Base-by-base conservation (phyloP, 2,888 invertebrate genomes). In the Phrixothrix hirtus region DNA sequence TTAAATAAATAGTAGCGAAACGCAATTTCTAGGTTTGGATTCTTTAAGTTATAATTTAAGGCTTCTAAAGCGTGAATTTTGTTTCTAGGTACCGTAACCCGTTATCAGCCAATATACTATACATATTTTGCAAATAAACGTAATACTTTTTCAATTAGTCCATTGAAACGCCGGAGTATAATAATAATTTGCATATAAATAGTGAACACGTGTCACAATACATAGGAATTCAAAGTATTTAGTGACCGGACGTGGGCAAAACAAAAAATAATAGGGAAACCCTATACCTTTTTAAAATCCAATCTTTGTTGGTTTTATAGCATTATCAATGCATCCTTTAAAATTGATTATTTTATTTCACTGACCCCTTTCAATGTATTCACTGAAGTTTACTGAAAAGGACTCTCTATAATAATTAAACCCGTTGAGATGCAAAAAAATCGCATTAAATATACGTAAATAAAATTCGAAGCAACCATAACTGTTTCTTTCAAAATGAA, bases 191-290 rank as follows among this genome's bases (percentile, higher is more conserved):
- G n/a, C n/a, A n/a, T n/a, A n/a, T n/a, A n/a, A n/a, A 7, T 21
- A 21, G 7, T 21, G 21, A 21, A 37, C 49, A 49, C 49, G 49
- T 49, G 49, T 49, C 31, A n/a, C n/a, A n/a, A n/a, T n/a, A n/a
- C n/a, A n/a, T n/a, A n/a, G n/a, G n/a, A n/a, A n/a, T n/a, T n/a
- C n/a, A n/a, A n/a, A n/a, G n/a, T n/a, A n/a, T n/a, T n/a, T n/a
- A n/a, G 14, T 48, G 30, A 32, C 32, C 31, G 39, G 31, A 27
- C 48, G 11, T 34, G 13, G 11, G 10, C 11, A 7, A 14, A 35
- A 41, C 4, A 34, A 29, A 46, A 42, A 51, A 51, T 46, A 38
- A 51, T 36, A 46, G 51, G n/a, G 51, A 34, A 51, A 51, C 46
- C 39, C 38, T 39, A 52, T 13, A 47, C 52, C 35, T 32, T 32